Conservation (phyloP, 2,888 invertebrate species). For the Protophormia terraenovae region DNA sequence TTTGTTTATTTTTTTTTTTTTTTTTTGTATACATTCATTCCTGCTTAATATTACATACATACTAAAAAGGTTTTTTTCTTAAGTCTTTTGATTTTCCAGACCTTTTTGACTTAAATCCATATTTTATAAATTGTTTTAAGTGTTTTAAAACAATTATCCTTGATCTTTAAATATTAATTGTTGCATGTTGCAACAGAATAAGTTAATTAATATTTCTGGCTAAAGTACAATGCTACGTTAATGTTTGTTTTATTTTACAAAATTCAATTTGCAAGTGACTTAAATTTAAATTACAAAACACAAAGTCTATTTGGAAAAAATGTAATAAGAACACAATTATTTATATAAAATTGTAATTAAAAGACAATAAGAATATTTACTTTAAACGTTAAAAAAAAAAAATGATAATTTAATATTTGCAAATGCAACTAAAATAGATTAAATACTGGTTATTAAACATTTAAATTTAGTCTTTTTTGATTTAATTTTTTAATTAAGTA, state of each 20-base stretch:
- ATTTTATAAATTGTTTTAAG: not conserved
- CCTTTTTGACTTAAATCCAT: not conserved
- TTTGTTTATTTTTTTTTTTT: too few relatives aligned
- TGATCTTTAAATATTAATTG: constrained; percentile 3
- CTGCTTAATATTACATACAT: too few relatives aligned
- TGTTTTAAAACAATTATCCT: not conserved
- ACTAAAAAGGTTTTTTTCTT: not conserved
- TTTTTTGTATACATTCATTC: too few relatives aligned
- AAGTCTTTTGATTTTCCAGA: not conserved
- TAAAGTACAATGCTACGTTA: constrained; percentile 3
- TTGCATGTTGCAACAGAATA: not conserved
- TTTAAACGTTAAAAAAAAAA: not conserved
- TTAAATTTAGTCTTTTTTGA: not conserved
- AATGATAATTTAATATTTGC: not conserved
- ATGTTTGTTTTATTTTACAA: not conserved
- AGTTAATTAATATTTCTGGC: not conserved
- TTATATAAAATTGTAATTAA: not conserved
- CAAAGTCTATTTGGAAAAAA: constrained; percentile 14
- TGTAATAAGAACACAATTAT: constrained; percentile 22
- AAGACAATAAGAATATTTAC: not conserved
- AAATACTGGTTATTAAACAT: not conserved
- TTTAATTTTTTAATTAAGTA: not conserved
- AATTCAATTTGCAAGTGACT: constrained; percentile 14
- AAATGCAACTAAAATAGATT: not conserved
- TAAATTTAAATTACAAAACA: constrained; percentile 37